phyloP scores from a whole-genome alignment of 2,113 vertebrate genomes.

The Macrotis lagotis region DNA sequence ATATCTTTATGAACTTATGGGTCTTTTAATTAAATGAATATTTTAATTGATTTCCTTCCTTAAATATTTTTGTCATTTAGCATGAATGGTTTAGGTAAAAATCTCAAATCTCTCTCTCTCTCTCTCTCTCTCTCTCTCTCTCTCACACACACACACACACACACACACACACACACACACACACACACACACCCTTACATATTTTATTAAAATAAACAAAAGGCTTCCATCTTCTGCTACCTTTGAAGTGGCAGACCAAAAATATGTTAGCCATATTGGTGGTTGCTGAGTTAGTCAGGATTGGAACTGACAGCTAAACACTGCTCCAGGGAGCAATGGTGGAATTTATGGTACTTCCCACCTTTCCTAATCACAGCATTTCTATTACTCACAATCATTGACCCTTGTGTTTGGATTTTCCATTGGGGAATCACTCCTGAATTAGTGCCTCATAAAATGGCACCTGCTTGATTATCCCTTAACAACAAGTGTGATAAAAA shows the following conservation, averaged over 20 bases:
- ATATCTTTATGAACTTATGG: constrained; percentile 35
- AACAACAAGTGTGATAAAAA: constrained; percentile 71
- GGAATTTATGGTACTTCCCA: constrained; percentile 77
- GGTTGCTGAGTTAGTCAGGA: constrained; percentile 67
- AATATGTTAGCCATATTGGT: constrained; percentile 58
- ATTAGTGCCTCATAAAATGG: constrained; percentile 75
- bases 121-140: too few relatives aligned
- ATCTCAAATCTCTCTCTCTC: too few relatives aligned
- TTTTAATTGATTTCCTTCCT: constrained; percentile 45
- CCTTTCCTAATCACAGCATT: constrained; percentile 62
- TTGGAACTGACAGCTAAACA: constrained; percentile 73
- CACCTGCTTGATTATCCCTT: constrained; percentile 75
- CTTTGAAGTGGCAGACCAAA: constrained; percentile 60
- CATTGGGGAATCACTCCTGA: constrained; percentile 69
- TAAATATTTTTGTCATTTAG: constrained; percentile 43
- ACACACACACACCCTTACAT: background rate
- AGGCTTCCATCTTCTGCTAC: constrained; percentile 64
- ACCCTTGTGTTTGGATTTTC: constrained; percentile 49
- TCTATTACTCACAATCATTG: constrained; percentile 69
- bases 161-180: background rate
- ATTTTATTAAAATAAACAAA: background rate
- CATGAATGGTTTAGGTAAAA: constrained; percentile 5
- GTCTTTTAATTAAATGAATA: constrained; percentile 55
- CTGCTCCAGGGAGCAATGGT: constrained; percentile 68
- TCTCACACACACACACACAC: background rate